Evolutionary conservation across 2,113 vertebrate genomes (phyloP), one percentile per base, ranked within the genome.

Genomic region (Zapus hudsonius): DNA sequence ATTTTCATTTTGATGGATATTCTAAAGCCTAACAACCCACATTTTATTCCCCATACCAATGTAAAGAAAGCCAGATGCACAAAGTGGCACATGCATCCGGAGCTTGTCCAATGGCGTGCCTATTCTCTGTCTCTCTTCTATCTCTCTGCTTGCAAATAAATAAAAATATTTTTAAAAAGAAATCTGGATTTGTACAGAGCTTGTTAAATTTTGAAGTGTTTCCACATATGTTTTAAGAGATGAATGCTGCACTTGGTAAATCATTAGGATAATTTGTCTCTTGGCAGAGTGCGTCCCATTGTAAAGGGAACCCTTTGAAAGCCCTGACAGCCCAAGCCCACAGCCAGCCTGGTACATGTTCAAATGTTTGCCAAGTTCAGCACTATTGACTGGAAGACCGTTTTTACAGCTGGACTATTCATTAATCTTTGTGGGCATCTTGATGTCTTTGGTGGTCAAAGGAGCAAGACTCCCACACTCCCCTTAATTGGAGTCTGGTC

Each of bases 111-210:
- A n/a, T n/a, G n/a, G n/a, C n/a, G n/a, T n/a, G n/a, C n/a, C n/a
- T n/a, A n/a, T n/a, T n/a, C n/a, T n/a, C n/a, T n/a, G n/a, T n/a
- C n/a, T n/a, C n/a, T n/a, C n/a, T n/a, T n/a, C n/a, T n/a, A n/a
- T n/a, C n/a, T n/a, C n/a, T n/a, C n/a, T n/a, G n/a, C n/a, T n/a
- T n/a, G n/a, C n/a, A n/a, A n/a, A n/a, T n/a, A n/a, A n/a, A n/a
- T n/a, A n/a, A n/a, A n/a, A n/a, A 19, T 4, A 13, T 89, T 72
- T 11, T 57, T 67, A 29, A 92, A 75, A 19, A 6, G 7, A 86
- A 92, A 78, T 95, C 72, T 82, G 59, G 63, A 78, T 90, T 78
- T 90, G 72, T 63, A 81, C 47, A 87, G 40, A 93, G 55, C 67
- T 89, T 63, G 64, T 87, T 70, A 84, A 63, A 82, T 73, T 78